These are phyloP conservation scores for Hyles vespertilio DNA, from an alignment of 1,140 invertebrate species.

Conservation along the genomic window DNA sequence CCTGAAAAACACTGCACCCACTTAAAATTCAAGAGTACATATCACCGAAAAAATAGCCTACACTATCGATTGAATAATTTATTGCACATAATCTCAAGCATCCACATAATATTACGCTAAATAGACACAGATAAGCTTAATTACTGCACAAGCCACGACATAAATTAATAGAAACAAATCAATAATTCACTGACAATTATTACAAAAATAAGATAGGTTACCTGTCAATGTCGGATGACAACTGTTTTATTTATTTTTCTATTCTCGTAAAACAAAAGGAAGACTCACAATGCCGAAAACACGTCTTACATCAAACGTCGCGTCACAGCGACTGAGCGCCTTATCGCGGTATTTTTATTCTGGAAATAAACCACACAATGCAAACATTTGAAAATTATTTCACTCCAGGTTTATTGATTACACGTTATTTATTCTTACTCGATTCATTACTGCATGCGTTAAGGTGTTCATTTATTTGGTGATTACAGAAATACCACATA, in stretches of 20 bases:
- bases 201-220: slow-evolving; percentile 17
- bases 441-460: slow-evolving; percentile 4
- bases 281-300: slow-evolving; percentile 5
- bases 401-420: slow-evolving; percentile 6
- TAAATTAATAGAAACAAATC: slow-evolving; percentile 14
- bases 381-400: slow-evolving; percentile 21
- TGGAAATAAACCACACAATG: slow-evolving; percentile 24
- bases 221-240: slow-evolving; percentile 29
- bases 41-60: slow-evolving; percentile 1
- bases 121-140: slow-evolving; percentile 9
- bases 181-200: slow-evolving; percentile 18
- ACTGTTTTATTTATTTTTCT: slow-evolving; percentile 17
- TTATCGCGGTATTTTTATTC: slow-evolving; percentile 15
- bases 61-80: slow-evolving; percentile 13
- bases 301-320: slow-evolving; percentile 17
- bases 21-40: neutral
- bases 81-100: slow-evolving; percentile 19
- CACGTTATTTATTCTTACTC: slow-evolving; percentile 3
- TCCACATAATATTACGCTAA: slow-evolving; percentile 8
- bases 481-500: slow-evolving; percentile 4
- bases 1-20: too few relatives aligned
- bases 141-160: slow-evolving; percentile 1
- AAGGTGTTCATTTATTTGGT: neutral
- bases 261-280: neutral
- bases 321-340: slow-evolving; percentile 16